These are phyloP conservation scores for Xerus rutilus DNA, from an alignment of 2,797 vertebrate genomes.

Conservation along the genomic window DNA sequence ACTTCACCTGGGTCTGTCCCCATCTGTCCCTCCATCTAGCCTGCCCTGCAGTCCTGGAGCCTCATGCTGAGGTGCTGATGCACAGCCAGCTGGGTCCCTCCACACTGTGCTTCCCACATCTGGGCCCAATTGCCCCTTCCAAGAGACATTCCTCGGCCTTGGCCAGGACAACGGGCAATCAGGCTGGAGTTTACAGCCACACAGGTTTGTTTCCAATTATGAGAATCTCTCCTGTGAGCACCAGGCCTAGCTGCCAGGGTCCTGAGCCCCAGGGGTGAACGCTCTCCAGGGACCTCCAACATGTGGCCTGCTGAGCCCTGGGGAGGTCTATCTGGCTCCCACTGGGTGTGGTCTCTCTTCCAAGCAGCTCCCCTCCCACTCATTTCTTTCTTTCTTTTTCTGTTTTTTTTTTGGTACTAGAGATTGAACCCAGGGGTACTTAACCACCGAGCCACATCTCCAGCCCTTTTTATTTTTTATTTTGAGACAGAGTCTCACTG, in stretches of 20 bases:
- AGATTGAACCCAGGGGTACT: too few species aligned
- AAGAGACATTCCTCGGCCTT: conserved; percentile 86
- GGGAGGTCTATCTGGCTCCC: background rate
- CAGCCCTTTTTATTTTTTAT: too few species aligned
- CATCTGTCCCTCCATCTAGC: background rate
- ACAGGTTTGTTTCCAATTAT: conserved; percentile 85
- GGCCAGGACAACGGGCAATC: conserved; percentile 81
- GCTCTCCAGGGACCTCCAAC: background rate
- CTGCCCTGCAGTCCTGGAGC: conserved; percentile 9
- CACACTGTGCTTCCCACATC: conserved; percentile 86
- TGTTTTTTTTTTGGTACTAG: too few species aligned
- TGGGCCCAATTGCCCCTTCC: conserved; percentile 82
- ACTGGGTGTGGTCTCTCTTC: background rate
- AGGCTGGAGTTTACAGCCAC: conserved; percentile 76
- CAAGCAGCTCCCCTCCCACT: too few species aligned
- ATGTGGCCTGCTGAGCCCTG: background rate
- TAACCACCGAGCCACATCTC: too few species aligned
- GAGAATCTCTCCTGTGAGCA: conserved; percentile 79
- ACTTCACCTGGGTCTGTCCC: background rate
- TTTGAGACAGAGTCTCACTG: too few species aligned
- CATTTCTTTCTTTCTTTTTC: too few species aligned
- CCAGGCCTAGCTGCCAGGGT: conserved; percentile 33
- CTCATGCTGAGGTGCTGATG: conserved; percentile 76
- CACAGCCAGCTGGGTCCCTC: conserved; percentile 80
- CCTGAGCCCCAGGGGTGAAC: background rate